A percentile compares a stretch with the other conserved stretches of the same genome.
Conservation (phyloP, 1,140 invertebrate species). For the Rhopalosiphum maidis region DNA sequence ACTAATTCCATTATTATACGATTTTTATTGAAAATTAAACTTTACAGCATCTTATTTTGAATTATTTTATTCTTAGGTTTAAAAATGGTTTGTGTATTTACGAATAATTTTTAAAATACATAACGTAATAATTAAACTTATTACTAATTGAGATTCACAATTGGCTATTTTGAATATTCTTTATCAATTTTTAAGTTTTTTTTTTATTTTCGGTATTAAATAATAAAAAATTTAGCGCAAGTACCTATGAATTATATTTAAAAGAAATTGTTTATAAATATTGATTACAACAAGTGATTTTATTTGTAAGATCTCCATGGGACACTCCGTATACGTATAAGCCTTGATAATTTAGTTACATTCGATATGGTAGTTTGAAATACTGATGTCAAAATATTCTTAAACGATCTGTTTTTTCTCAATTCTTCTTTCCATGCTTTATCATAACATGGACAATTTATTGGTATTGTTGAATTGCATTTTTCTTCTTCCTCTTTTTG, state of each 20-base stretch:
- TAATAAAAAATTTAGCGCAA: no score
- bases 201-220: no score
- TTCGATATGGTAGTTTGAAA: not conserved
- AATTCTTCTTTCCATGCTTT: not conserved
- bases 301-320: no score
- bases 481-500: not conserved
- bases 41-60: not conserved
- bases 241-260: no score
- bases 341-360: not conserved
- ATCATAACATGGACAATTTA: constrained; percentile 19
- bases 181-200: no score
- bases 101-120: not conserved
- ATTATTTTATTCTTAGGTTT: not conserved
- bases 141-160: no score
- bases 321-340: no score
- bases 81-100: not conserved
- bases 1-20: no score
- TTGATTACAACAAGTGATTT: no score
- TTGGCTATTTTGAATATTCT: no score
- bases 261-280: no score
- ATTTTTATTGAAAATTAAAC: no score
- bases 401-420: not conserved
- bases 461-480: not conserved
- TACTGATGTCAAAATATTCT: not conserved
- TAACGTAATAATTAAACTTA: not conserved